Evolutionary conservation across 2,888 invertebrate species (phyloP), one percentile per base, ranked within the genome.

Genomic region (Podotricha telesiphe): DNA sequence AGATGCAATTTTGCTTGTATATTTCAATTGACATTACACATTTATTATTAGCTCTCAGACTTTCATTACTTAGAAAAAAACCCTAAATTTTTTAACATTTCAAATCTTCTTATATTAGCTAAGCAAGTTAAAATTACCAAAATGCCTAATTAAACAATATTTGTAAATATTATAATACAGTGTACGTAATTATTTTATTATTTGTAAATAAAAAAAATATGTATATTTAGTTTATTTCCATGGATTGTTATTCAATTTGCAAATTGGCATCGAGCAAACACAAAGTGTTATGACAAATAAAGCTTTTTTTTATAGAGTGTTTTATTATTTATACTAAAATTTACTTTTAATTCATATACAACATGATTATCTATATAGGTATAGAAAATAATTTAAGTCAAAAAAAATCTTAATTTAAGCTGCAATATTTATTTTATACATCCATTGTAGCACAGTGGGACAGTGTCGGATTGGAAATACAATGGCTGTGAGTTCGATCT

Each of bases 221-320:
- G 28, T 28, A 28, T 81, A 80, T 69, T 75, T 71, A 71, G 37
- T 70, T 69, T 75, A 65, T 4, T 34, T 40, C 22, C 81, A 78
- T 77, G 80, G 75, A 80, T 81, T 79, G 73, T 73, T 75, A 69
- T 73, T 59, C 68, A 34, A 70, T 64, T 70, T 65, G 55, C 40
- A 64, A 72, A 55, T 73, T 58, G 73, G 67, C 68, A 71, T 74
- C 67, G 47, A 63, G 73, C 74, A 73, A 69, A 86, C 87, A 88
- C 88, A 83, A 86, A 86, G 87, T 88, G 85, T 88, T 84, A 85
- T 82, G 84, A 87, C 83, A 85, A 91, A 89, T 89, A 91, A 90
- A 90, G 91, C 90, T 91, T 91, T 83, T 86, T n/a, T 87, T 88
- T 84, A 65, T 72, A 71, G 80, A 77, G 75, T 68, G 66, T 72